Evolutionary conservation across 1,140 invertebrate genomes (phyloP), one percentile per base, ranked within the genome.

Genomic region (Pseudomyrmex pallidus): DNA sequence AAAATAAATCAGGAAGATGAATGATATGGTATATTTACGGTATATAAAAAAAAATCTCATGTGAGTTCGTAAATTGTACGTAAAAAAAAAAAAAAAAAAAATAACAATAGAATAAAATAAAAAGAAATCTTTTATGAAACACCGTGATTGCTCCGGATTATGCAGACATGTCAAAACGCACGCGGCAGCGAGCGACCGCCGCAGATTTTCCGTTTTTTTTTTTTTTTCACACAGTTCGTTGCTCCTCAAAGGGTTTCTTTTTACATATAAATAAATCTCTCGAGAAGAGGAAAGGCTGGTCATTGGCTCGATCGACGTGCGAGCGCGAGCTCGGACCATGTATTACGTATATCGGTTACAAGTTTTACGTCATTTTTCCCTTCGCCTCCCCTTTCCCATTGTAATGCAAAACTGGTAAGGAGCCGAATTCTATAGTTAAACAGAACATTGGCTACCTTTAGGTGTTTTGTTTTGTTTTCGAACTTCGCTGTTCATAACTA

Each of bases 181-280:
- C 17, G 25, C 74, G 82, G 89, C 86, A 91, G 87, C 84, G 91
- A 92, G 90, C 90, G 88, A 92, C 90, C 84, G 89, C 89, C 89
- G 87, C 82, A 67, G 85, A 86, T 63, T 72, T 88, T 87, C 66
- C 74, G 63, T 59, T 87, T 35, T 35, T 35, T 35, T 35, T 35
- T 91, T 5, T 35, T 35, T 35, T 35, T 91, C 89, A 73, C 85
- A 91, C 86, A 91, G 87, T 90, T 91, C 88, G 86, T 91, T 91
- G 90, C 88, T 87, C 82, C 90, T 90, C 84, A 89, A 92, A 92
- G 84, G 86, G 78, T 92, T 92, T 93, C 5, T 35, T 7, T 35
- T 35, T 35, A 5, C 92, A 92, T 86, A 92, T 91, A 93, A 93
- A 94, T 92, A 94, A 93, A 94, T 94, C 90, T 93, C 88, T 91